Evolutionary conservation across 37 sponge, comb jelly and placozoan genomes (phyloP).

Genomic region (Petrosia ficiformis): DNA sequence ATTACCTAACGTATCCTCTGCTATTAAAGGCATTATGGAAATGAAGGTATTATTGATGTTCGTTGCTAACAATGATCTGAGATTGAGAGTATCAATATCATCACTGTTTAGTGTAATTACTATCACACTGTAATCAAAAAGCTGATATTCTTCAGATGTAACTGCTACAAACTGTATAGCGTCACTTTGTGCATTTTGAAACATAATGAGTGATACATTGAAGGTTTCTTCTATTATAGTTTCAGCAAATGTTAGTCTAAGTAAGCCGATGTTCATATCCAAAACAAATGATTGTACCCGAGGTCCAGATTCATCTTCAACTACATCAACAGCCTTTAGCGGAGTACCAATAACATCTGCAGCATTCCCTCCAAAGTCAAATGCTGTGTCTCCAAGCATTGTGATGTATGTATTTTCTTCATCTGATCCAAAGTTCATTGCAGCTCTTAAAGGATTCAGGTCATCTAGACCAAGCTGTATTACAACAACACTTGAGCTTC

Average conservation of each 20-base stretch:
- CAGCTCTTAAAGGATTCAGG: conserved; percentile 54
- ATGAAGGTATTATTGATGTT: conserved; percentile 54
- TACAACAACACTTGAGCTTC: conserved; percentile 48
- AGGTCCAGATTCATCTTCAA: conserved; percentile 62
- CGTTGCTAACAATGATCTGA: conserved; percentile 49
- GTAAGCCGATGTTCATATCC: conserved; percentile 54
- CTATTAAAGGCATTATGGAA: conserved; percentile 34
- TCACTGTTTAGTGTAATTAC: conserved; percentile 39
- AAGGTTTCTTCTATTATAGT: conserved; percentile 51
- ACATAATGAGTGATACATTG: conserved; percentile 50
- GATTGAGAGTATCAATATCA: conserved; percentile 73
- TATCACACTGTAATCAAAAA: conserved; percentile 47
- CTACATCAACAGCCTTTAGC: conserved; percentile 6
- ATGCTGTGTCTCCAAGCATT: conserved; percentile 33
- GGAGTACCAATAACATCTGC: conserved; percentile 14
- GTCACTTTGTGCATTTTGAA: conserved; percentile 58
- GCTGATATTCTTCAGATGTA: conserved; percentile 22
- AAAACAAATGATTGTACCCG: conserved; percentile 48
- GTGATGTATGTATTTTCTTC: conserved; percentile 48
- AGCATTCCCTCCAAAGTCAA: conserved; percentile 63
- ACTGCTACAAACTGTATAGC: conserved; percentile 32
- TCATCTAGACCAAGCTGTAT: conserved; percentile 55
- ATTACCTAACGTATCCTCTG: conserved; percentile 58
- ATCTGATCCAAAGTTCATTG: conserved; percentile 40
- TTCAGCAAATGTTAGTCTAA: conserved; percentile 75